Evolutionary conservation across 2,797 vertebrate genomes (phyloP), one percentile per base, ranked within the genome.

Genomic region (Melanotaenia trifasciata): DNA sequence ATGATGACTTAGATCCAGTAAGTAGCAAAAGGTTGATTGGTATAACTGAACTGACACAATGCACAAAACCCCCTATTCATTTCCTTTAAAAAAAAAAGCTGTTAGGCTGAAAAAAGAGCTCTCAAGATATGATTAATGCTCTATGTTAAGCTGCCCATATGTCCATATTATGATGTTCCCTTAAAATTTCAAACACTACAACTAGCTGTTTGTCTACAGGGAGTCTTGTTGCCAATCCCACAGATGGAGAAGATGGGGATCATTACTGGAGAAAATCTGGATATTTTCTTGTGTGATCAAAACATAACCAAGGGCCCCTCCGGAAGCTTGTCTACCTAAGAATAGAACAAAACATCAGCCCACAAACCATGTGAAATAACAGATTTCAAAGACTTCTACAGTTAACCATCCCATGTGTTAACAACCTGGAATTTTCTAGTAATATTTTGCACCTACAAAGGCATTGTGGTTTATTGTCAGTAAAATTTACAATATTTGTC

Each of bases 291-390:
- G 67, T 89, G 76, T 91, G 91, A 91, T 90, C 80, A 83, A 82
- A 86, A 85, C 86, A 85, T 89, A 86, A 86, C 83, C 32, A 40
- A 72, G 45, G 43, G 69, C 62, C 74, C 72, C 83, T 87, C 76
- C 71, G 74, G 79, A 80, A 83, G 67, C 36, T 59, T 66, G 78
- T 85, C 72, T 65, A 85, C 22, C 84, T 84, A 79, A 84, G 83
- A 91, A 93, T 88, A 87, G 88, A 88, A 77, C 80, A 85, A 79
- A 90, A 81, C 78, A 89, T 83, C 70, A 79, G 54, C 80, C 76
- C 45, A 36, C 69, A 83, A 76, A 85, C 72, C 82, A 58, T 79
- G 63, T 74, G 67, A 91, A 84, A 66, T 80, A 78, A 64, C 53
- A 62, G 28, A 18, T 83, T 90, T 85, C 82, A 91, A 84, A 86